Percentiles rank a stretch among this genome's conserved stretches.
Evolutionary conservation across 2,113 vertebrate genomes (phyloP).

Genomic region (Bos indicus): DNA sequence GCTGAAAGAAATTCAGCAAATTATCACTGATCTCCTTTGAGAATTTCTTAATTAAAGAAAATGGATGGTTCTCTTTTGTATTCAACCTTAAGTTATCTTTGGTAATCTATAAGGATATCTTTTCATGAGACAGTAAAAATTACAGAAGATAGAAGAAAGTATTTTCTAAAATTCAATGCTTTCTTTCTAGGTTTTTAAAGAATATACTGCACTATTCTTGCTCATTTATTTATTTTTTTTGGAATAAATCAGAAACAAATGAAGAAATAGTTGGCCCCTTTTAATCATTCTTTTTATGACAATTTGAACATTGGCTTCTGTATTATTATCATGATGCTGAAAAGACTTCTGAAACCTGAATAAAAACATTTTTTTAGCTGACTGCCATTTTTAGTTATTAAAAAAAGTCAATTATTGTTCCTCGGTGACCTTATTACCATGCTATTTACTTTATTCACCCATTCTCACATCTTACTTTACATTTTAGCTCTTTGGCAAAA

Average conservation of each 20-base stretch:
- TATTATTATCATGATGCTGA: background rate
- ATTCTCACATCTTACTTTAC: background rate
- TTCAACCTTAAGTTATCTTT: background rate
- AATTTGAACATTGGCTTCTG: background rate
- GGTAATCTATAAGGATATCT: background rate
- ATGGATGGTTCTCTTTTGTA: background rate
- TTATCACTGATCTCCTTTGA: background rate
- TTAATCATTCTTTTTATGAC: background rate
- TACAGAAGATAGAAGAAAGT: background rate
- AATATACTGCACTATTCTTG: background rate
- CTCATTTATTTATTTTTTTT: background rate
- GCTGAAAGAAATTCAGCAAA: background rate
- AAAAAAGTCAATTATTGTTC: background rate
- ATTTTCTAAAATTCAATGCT: background rate
- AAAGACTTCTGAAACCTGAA: background rate
- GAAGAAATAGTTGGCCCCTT: background rate
- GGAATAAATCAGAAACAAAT: slow-evolving; percentile 18
- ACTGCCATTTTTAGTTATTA: background rate
- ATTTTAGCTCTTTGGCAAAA: slow-evolving; percentile 23
- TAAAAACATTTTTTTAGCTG: background rate
- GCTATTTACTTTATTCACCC: background rate
- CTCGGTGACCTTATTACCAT: background rate
- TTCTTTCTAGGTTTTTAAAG: background rate
- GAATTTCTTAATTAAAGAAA: slow-evolving; percentile 16
- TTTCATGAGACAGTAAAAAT: background rate